These are phyloP conservation scores for Lasioglossum zephyrum DNA, from an alignment of 2,888 invertebrate species.

Conservation along the genomic window DNA sequence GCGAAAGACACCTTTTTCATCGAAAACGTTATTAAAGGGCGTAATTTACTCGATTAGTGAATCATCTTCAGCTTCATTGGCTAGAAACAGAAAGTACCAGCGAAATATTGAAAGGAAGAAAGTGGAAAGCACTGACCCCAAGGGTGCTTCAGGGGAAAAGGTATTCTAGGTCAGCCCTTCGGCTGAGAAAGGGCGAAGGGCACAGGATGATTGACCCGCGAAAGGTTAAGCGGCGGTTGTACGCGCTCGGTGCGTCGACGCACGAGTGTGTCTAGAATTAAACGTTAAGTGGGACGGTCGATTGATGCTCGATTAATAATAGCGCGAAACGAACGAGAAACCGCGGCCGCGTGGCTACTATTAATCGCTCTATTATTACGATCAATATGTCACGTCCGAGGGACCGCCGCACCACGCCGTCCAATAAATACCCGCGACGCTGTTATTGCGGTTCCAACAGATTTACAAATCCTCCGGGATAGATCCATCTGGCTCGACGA, in stretches of 20 bases:
- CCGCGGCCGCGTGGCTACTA: conserved; percentile 43
- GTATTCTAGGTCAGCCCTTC: neutral
- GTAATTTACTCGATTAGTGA: neutral
- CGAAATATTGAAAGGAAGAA: neutral
- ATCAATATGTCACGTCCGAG: conserved; percentile 45
- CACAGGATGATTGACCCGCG: neutral
- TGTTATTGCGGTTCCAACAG: conserved; percentile 14
- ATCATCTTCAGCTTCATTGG: neutral
- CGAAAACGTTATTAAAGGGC: neutral
- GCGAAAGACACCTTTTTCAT: no score
- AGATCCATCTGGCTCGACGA: neutral
- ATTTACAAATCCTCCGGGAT: conserved; percentile 2
- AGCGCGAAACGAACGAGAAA: conserved; percentile 49
- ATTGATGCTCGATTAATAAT: conserved; percentile 69
- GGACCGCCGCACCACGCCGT: conserved; percentile 2
- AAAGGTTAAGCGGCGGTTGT: conserved; percentile 12
- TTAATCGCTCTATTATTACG: conserved; percentile 56
- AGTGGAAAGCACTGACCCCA: neutral
- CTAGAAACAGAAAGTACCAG: neutral
- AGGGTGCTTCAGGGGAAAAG: neutral
- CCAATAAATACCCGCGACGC: conserved; percentile 38
- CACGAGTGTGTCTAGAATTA: conserved; percentile 48
- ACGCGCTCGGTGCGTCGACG: neutral
- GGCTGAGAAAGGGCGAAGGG: neutral
- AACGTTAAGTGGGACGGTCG: conserved; percentile 62